Conservation (phyloP, 1,140 invertebrate genomes). For the Brachystomella parvula region DNA sequence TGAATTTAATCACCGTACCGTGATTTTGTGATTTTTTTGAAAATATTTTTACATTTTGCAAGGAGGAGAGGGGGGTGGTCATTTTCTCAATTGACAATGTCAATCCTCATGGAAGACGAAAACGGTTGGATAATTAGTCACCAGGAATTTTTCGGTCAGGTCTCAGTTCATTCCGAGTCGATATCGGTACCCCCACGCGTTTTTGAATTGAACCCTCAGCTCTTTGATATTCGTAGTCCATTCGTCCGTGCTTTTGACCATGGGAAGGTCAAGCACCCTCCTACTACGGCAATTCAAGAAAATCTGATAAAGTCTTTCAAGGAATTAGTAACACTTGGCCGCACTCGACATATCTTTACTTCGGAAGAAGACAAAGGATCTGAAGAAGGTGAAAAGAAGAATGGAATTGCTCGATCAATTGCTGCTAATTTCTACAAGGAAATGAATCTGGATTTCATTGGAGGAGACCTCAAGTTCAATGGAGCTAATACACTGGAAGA, state of each 20-base stretch:
- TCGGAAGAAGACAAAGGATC: neutral
- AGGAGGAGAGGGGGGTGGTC: neutral
- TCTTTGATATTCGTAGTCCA: slow-evolving; percentile 21
- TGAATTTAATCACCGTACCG: neutral
- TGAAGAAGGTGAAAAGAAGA: slow-evolving; percentile 2
- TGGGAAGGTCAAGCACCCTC: neutral
- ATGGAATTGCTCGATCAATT: slow-evolving; percentile 6
- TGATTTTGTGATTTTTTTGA: neutral
- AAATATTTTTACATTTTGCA: neutral
- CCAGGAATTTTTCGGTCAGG: slow-evolving; percentile 14
- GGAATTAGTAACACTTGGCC: neutral
- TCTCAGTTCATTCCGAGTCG: slow-evolving; percentile 7
- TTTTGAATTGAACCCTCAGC: slow-evolving; percentile 21
- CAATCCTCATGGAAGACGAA: slow-evolving; percentile 14
- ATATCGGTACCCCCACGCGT: neutral
- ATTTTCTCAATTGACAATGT: slow-evolving; percentile 15
- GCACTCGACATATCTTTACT: neutral
- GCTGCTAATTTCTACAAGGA: neutral
- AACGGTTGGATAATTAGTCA: slow-evolving; percentile 33
- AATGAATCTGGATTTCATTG: neutral
- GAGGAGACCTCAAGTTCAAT: neutral
- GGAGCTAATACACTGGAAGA: neutral
- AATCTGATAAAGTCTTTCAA: slow-evolving; percentile 1
- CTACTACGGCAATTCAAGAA: neutral
- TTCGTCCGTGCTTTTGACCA: slow-evolving; percentile 1